These are phyloP conservation scores for Sebastes flavidus DNA, from an alignment of 2,797 vertebrate species.

Conservation along the genomic window DNA sequence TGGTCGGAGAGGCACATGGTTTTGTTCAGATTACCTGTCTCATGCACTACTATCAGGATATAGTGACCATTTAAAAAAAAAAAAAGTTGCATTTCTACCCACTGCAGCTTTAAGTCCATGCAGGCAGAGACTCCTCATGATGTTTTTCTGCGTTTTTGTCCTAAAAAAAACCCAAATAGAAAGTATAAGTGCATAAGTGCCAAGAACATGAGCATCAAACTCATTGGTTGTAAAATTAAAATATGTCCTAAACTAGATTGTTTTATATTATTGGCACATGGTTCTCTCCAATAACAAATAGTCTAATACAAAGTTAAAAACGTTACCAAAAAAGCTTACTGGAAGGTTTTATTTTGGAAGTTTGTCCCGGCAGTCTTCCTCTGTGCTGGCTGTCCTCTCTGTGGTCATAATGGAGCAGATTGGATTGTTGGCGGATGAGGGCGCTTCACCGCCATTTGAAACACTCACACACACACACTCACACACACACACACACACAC, in stretches of 20 bases:
- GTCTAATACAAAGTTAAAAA: background rate
- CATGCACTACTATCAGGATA: too few relatives aligned
- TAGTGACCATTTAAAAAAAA: too few relatives aligned
- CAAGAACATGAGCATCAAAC: background rate
- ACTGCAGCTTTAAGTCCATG: too few relatives aligned
- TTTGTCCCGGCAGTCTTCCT: constrained; percentile 30
- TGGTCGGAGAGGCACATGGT: too few relatives aligned
- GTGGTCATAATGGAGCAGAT: constrained; percentile 40
- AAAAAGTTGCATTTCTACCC: too few relatives aligned
- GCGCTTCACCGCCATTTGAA: constrained; percentile 69
- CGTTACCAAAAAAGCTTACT: background rate
- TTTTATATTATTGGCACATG: background rate
- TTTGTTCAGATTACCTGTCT: too few relatives aligned
- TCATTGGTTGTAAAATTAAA: background rate
- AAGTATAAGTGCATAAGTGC: background rate
- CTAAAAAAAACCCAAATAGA: background rate
- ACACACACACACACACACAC: background rate
- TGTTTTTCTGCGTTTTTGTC: background rate
- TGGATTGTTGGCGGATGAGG: constrained; percentile 69
- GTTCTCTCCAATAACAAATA: background rate
- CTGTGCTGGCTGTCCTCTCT: constrained; percentile 14
- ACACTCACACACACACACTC: background rate
- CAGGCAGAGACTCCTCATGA: background rate
- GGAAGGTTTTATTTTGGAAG: constrained; percentile 58
- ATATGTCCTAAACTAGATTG: background rate